Percentiles rank a stretch among this genome's conserved stretches.
These are phyloP conservation scores for Trachymyrmex septentrionalis DNA, from an alignment of 1,140 invertebrate genomes.

Conservation along the genomic window DNA sequence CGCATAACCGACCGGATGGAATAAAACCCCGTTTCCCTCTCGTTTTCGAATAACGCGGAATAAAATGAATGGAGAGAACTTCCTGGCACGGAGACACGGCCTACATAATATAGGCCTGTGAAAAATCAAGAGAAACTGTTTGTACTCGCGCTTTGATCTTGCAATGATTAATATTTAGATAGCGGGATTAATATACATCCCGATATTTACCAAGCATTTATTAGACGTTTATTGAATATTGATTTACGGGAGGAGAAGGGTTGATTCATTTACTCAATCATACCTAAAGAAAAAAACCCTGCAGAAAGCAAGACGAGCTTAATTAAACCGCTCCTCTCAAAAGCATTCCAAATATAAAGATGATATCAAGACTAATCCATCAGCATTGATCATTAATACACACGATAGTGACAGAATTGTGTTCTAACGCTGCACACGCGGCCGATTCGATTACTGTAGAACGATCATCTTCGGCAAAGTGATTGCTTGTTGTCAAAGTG, in stretches of 20 bases:
- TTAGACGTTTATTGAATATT: slow-evolving; percentile 28
- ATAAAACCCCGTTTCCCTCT: slow-evolving; percentile 6
- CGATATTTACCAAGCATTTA: not conserved
- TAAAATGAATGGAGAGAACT: not conserved
- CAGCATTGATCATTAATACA: slow-evolving; percentile 6
- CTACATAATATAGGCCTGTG: not conserved
- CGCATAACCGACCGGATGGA: not conserved
- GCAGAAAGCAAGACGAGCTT: not conserved
- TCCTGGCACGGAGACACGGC: not conserved
- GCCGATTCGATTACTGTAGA: not conserved
- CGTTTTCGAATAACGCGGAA: not conserved
- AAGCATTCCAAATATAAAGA: not conserved
- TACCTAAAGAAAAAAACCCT: not conserved
- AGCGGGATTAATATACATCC: slow-evolving; percentile 30
- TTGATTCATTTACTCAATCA: not conserved
- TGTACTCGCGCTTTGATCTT: slow-evolving; percentile 14
- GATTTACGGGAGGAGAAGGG: not conserved
- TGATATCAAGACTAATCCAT: not conserved
- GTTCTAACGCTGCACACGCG: not conserved
- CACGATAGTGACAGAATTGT: not conserved
- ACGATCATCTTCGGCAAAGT: not conserved
- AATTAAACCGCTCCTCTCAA: not conserved
- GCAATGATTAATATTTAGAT: slow-evolving; percentile 16
- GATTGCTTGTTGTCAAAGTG: slow-evolving; percentile 7
- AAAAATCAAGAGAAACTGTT: slow-evolving; percentile 2